A percentile compares a stretch with the other conserved stretches of the same genome.
phyloP scores from a whole-genome alignment of 2,888 invertebrate species.

The Tetragonula carbonaria region DNA sequence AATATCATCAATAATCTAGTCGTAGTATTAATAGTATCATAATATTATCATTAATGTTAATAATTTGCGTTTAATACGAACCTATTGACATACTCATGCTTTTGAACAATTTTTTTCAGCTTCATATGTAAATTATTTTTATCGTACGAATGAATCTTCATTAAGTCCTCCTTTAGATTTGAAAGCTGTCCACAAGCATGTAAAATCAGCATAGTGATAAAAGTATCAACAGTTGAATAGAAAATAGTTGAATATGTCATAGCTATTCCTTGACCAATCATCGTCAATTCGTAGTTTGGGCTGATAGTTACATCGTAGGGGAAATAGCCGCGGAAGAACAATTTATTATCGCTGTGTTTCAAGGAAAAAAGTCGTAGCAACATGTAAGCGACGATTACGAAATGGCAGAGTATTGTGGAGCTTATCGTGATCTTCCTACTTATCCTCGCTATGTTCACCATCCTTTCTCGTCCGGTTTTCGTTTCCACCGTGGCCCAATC shows the following conservation, averaged over 20 bases:
- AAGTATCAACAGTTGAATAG: constrained; percentile 62
- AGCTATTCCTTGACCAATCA: constrained; percentile 29
- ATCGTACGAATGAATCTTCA: background rate
- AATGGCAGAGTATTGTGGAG: constrained; percentile 2
- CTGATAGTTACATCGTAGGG: constrained; percentile 46
- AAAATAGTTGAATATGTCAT: background rate
- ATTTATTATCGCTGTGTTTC: background rate
- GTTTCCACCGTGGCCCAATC: constrained; percentile 41
- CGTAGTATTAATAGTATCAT: too few species aligned
- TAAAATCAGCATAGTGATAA: constrained; percentile 55
- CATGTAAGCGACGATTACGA: background rate
- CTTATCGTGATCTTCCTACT: constrained; percentile 21
- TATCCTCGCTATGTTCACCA: constrained; percentile 23
- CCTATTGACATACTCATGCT: constrained; percentile 56
- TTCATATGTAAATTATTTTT: background rate
- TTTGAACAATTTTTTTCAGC: constrained; percentile 35
- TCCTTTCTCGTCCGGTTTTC: constrained; percentile 7
- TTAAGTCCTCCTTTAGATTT: constrained; percentile 35
- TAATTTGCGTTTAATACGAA: constrained; percentile 29
- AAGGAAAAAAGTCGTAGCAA: background rate
- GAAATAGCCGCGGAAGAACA: constrained; percentile 46
- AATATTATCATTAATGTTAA: too few species aligned
- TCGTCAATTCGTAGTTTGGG: constrained; percentile 46
- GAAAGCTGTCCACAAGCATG: constrained; percentile 60
- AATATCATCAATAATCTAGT: too few species aligned